Evolutionary conservation across 2,797 vertebrate species (phyloP), one percentile per base, ranked within the genome.

Genomic region (Florisuga fusca): DNA sequence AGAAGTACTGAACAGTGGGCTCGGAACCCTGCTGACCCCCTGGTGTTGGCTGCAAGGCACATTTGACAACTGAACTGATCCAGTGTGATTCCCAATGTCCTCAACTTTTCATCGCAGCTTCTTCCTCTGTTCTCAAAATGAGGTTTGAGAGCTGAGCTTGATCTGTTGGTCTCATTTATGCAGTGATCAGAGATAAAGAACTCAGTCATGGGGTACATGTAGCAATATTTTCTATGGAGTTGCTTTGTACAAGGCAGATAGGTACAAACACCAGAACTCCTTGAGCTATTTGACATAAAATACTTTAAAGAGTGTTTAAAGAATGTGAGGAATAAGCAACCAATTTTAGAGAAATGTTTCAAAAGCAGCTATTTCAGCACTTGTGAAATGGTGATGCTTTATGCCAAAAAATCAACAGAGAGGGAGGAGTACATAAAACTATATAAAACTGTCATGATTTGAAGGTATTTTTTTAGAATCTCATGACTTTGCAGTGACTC

Each of bases 401-500:
- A 50, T 57, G 41, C 4, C 64, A 84, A 67, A 38, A 89, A 84
- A 17, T 87, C 29, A 74, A 22, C 11, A 88, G 74, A 55, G 54
- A 72, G 16, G 7, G 9, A 77, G 19, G 13, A 41, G 54, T 89
- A 75, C 88, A 75, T 12, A 63, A 34, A 71, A 87, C 76, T 75
- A 9, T 72, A 53, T 61, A 83, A 94, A 88, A 58, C 41, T 59
- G 59, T 54, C 63, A 31, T 50, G 59, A 91, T 76, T 87, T 85
- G 58, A 90, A 95, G 90, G 25, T 19, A 58, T 78, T 95, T 91
- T 11, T 27, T 15, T n/a, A 38, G 90, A 89, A 89, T 36, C 20
- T 36, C 21, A 16, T 54, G 61, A 55, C 85, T 94, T 91, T 83
- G 86, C 59, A 38, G 46, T 73, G 51, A 46, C 55, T 91, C 36